phyloP scores from a whole-genome alignment of 1,140 invertebrate genomes.

The Belonocnema kinseyi region DNA sequence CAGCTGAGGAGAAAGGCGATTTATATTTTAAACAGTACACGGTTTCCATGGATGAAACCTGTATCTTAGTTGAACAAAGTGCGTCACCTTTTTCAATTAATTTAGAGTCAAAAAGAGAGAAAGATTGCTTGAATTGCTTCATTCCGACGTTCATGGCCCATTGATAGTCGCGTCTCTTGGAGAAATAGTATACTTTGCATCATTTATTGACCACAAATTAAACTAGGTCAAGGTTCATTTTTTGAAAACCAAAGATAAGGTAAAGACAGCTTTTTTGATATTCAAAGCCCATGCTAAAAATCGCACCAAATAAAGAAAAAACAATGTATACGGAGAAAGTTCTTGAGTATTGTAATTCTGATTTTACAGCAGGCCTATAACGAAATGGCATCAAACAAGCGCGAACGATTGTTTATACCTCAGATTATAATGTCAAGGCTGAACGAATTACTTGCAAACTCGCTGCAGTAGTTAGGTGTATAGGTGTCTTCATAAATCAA shows the following conservation, averaged over 20 bases:
- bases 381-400: neutral
- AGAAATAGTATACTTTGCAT: too few relatives aligned
- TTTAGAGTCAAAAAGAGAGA: neutral
- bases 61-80: too few relatives aligned
- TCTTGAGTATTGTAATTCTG: neutral
- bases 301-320: conserved; percentile 32
- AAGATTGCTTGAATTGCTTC: conserved; percentile 32
- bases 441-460: conserved; percentile 54
- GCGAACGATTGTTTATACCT: neutral
- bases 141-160: conserved; percentile 40
- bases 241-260: conserved; percentile 38
- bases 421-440: conserved; percentile 19
- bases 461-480: neutral
- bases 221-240: conserved; percentile 36
- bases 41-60: rapidly evolving
- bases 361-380: neutral
- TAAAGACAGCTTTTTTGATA: conserved; percentile 32
- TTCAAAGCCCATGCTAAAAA: conserved; percentile 36
- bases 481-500: too few relatives aligned
- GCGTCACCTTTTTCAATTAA: neutral
- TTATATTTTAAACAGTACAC: conserved; percentile 27
- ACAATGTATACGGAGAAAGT: neutral
- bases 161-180: too few relatives aligned
- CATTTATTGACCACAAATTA: neutral
- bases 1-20: conserved; percentile 16